A percentile compares a stretch with the other conserved stretches of the same genome.
Evolutionary conservation across 2,113 vertebrate species (phyloP).

Genomic region (Corvus moneduloides): DNA sequence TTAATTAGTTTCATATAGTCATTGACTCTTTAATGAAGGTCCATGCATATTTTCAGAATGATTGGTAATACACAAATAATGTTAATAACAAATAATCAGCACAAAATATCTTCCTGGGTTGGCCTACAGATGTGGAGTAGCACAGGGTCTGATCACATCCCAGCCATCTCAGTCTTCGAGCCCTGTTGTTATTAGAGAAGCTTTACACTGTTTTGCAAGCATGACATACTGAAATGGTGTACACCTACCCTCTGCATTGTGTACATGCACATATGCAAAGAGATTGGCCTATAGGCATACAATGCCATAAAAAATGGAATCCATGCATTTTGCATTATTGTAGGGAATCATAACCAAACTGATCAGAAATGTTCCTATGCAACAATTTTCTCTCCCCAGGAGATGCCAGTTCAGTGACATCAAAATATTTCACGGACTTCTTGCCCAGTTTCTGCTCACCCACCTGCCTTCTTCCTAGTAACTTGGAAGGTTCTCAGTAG

Average conservation of each 20-base stretch:
- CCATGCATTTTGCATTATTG: neutral
- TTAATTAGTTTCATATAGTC: neutral
- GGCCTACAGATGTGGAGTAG: neutral
- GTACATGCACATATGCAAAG: neutral
- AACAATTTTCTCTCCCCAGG: neutral
- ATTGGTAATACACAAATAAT: neutral
- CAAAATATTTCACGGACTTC: neutral
- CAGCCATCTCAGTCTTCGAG: neutral
- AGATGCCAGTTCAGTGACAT: neutral
- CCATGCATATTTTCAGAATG: neutral
- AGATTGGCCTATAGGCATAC: neutral
- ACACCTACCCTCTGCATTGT: neutral
- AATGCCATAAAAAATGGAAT: neutral
- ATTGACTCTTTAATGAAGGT: neutral
- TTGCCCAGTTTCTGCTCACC: neutral
- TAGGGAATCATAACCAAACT: neutral
- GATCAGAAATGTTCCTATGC: neutral
- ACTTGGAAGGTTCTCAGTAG: neutral
- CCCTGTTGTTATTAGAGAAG: neutral
- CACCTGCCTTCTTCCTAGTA: neutral
- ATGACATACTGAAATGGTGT: neutral
- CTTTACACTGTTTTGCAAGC: neutral
- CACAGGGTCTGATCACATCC: neutral
- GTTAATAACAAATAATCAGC: neutral
- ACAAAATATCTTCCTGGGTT: neutral